These are phyloP conservation scores for Danionella dracula DNA, from an alignment of 2,797 vertebrate genomes.

Conservation along the genomic window DNA sequence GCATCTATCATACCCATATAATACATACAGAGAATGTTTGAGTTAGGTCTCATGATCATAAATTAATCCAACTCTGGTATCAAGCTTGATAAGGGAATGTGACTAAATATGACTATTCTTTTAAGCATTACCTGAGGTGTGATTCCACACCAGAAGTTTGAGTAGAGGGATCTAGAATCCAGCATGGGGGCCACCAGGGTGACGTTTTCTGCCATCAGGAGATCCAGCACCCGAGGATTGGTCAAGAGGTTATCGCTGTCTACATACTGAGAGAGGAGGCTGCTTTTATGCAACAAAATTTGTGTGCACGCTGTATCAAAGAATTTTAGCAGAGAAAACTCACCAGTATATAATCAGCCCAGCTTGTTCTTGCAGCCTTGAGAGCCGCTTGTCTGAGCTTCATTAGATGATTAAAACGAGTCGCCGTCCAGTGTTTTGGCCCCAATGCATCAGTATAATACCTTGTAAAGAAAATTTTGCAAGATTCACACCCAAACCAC, in stretches of 20 bases:
- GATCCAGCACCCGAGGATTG: conserved; percentile 80
- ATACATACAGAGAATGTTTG: not conserved
- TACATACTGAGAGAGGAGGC: conserved; percentile 68
- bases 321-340: conserved; percentile 30
- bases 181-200: conserved; percentile 92
- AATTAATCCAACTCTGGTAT: no score
- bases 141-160: conserved; percentile 98
- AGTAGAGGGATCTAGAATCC: conserved; percentile 90
- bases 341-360: conserved; percentile 95
- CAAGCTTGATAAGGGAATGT: no score
- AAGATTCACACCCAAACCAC: no score
- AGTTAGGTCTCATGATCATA: no score
- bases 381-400: conserved; percentile 91
- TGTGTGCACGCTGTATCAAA: no score
- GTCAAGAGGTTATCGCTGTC: conserved; percentile 94
- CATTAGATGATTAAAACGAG: conserved; percentile 89
- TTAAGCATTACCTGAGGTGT: conserved; percentile 83
- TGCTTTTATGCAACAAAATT: no score
- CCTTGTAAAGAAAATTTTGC: conserved; percentile 51
- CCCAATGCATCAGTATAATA: conserved; percentile 92
- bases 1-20: not conserved
- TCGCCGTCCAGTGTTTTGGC: conserved; percentile 90
- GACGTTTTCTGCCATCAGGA: conserved; percentile 90
- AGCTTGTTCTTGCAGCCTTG: conserved; percentile 81
- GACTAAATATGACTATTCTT: not conserved